Evolutionary conservation across 2,113 vertebrate genomes (phyloP).

Genomic region (Pimephales promelas): DNA sequence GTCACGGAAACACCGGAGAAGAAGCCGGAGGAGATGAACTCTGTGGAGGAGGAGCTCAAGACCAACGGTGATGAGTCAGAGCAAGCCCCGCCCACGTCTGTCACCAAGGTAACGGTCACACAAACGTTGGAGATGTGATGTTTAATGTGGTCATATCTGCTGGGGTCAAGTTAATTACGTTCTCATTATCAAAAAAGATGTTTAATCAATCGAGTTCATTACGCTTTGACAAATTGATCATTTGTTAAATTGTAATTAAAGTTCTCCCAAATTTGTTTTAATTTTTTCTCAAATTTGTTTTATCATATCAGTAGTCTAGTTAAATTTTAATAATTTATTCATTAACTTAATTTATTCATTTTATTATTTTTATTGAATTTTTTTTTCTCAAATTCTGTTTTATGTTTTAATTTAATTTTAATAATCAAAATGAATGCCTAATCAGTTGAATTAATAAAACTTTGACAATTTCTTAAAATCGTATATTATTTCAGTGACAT

Average conservation of each 20-base stretch:
- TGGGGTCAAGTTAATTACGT: not conserved
- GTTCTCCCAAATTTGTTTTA: too few species aligned
- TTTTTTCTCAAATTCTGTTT: not conserved
- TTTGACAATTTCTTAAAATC: too few species aligned
- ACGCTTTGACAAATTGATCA: not conserved
- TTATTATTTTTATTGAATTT: not conserved
- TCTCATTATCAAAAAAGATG: not conserved
- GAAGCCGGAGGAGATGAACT: constrained; percentile 87
- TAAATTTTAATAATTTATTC: too few species aligned
- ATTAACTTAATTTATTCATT: too few species aligned
- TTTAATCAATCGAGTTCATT: too few species aligned
- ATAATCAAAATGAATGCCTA: not conserved
- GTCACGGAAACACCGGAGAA: constrained; percentile 92
- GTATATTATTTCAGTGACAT: too few species aligned
- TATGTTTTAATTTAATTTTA: not conserved
- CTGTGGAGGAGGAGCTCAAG: constrained; percentile 76
- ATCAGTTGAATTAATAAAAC: too few species aligned
- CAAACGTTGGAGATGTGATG: not conserved
- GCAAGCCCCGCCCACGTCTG: constrained; percentile 71
- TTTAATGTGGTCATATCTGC: constrained; percentile 58
- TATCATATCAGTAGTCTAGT: too few species aligned
- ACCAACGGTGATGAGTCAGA: constrained; percentile 73
- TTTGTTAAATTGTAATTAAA: too few species aligned
- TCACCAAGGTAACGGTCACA: constrained; percentile 85
- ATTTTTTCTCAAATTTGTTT: too few species aligned